Evolutionary conservation across 2,797 vertebrate species (phyloP), one percentile per base, ranked within the genome.

Genomic region (Distichodus sexfasciatus): DNA sequence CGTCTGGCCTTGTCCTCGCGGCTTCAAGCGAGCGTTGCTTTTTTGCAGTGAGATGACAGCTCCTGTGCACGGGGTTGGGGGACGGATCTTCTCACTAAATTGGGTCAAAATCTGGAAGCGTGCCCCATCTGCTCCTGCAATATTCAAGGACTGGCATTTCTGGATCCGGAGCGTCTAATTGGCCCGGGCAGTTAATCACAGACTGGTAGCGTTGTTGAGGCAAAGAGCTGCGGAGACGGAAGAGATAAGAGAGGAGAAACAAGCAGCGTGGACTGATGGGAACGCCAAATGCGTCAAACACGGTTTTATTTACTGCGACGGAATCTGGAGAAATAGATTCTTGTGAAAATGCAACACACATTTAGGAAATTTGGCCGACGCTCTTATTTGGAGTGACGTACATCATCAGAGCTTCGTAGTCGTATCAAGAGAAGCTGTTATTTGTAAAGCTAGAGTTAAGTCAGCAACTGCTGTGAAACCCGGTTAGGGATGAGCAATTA

Each of bases 61-160:
- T 48, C 21, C 46, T 17, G 43, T n/a, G 50, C 68, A 61, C 24
- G 12, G 15, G 33, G 74, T n/a, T n/a, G n/a, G n/a, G n/a, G n/a
- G n/a, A n/a, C n/a, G 77, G 72, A 77, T 72, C 77, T 79, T 79
- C 76, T 77, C 62, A 64, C 70, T 80, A 81, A 84, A 82, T 81
- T 81, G 76, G 81, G 81, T 81, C 72, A 77, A 74, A 77, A 66
- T 71, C 60, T 71, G 70, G 66, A 72, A 79, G 67, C 40, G 50
- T 64, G 75, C 73, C 66, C 29, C 53, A 59, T 64, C 69, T 77
- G 60, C 58, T 81, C 51, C 65, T 82, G 75, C 76, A 82, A 79
- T 81, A 81, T 83, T 80, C 76, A 81, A 79, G 75, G 67, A 43
- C 67, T 79, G 81, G 76, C 79, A 82, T 84, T 84, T 81, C 75